Conservation (phyloP, 1,140 invertebrate species). For the Eurosta solidaginis region DNA sequence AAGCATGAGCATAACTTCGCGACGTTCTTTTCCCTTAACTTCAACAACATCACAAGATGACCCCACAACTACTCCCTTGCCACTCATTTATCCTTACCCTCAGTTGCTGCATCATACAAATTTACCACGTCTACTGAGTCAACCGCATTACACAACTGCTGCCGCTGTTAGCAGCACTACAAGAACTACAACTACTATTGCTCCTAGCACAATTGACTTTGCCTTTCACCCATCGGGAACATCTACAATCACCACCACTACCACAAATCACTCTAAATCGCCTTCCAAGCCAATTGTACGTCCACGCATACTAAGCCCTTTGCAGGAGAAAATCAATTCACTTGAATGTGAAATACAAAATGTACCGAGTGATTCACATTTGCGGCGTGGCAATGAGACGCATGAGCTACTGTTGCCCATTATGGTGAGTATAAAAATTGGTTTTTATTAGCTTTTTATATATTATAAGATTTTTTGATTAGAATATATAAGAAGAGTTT, state of each 20-base stretch:
- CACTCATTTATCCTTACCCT: neutral
- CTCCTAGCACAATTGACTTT: neutral
- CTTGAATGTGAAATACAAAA: constrained; percentile 67
- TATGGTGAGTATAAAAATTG: constrained; percentile 62
- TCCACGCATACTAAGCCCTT: constrained; percentile 55
- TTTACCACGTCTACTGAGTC: neutral
- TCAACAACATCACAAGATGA: neutral
- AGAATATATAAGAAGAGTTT: neutral
- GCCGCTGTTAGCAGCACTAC: constrained; percentile 32
- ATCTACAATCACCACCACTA: neutral
- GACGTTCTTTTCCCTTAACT: too few species aligned
- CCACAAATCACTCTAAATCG: constrained; percentile 49
- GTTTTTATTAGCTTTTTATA: neutral
- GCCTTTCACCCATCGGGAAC: neutral
- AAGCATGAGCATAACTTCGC: neutral
- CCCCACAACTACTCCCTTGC: neutral
- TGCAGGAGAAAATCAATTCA: constrained; percentile 66
- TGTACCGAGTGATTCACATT: constrained; percentile 65
- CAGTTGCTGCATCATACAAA: neutral
- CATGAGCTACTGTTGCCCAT: constrained; percentile 68
- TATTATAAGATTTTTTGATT: neutral
- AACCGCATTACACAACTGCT: constrained; percentile 20
- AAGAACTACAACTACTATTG: neutral
- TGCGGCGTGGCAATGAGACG: constrained; percentile 71
- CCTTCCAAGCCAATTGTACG: constrained; percentile 54